A percentile compares a stretch with the other conserved stretches of the same genome.
phyloP scores from a whole-genome alignment of 2,888 invertebrate species.

The Nomada lathburiana region DNA sequence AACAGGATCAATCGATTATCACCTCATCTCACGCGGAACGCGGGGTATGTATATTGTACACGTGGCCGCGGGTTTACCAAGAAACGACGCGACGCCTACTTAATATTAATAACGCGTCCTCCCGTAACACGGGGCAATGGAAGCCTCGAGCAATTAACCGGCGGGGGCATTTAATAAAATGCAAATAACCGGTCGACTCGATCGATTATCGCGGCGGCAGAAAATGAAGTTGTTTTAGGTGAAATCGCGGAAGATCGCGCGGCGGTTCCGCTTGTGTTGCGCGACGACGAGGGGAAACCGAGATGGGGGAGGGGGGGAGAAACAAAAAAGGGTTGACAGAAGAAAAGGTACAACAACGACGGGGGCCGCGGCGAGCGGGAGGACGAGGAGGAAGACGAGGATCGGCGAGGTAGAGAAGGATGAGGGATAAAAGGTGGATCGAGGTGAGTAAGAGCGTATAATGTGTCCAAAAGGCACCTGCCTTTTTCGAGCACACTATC shows the following conservation, averaged over 20 bases:
- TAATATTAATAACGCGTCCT: slow-evolving; percentile 66
- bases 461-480: slow-evolving; percentile 83
- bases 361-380: slow-evolving; percentile 15
- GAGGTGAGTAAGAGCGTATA: slow-evolving; percentile 80
- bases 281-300: neutral
- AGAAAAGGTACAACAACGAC: neutral
- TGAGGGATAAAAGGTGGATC: slow-evolving; percentile 41
- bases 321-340: neutral
- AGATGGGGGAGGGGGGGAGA: neutral
- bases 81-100: slow-evolving; percentile 43
- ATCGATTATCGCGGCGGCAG: slow-evolving; percentile 31
- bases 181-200: slow-evolving; percentile 60
- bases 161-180: slow-evolving; percentile 65
- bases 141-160: slow-evolving; percentile 39
- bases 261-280: slow-evolving; percentile 20
- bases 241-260: slow-evolving; percentile 34
- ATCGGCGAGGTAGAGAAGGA: slow-evolving; percentile 46
- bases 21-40: slow-evolving; percentile 12
- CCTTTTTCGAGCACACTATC: slow-evolving; percentile 77
- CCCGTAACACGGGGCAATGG: slow-evolving; percentile 32
- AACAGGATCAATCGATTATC: slow-evolving; percentile 22
- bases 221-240: slow-evolving; percentile 68
- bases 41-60: neutral
- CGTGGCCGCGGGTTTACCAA: neutral
- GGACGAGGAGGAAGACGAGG: slow-evolving; percentile 38